Percentiles rank a stretch among this genome's conserved stretches.
phyloP scores from a whole-genome alignment of 2,797 vertebrate species.

The Alosa sapidissima region DNA sequence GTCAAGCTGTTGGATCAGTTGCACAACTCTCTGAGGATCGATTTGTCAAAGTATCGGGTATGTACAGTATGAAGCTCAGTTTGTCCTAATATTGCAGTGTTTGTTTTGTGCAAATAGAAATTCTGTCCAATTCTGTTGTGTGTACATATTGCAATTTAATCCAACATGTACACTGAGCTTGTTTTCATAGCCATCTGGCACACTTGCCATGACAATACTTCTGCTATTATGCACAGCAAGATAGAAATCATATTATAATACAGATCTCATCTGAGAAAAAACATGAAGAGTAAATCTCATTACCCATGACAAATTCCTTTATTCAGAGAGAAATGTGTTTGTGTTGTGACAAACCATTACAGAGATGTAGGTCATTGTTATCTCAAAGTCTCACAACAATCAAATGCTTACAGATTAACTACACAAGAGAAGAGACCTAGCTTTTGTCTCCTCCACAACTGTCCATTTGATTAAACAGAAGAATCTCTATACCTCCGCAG shows the following conservation, averaged over 20 bases:
- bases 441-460: background rate
- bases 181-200: constrained; percentile 34
- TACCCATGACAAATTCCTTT: background rate
- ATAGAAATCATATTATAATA: constrained; percentile 14
- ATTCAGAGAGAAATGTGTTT: background rate
- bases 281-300: background rate
- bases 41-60: constrained; percentile 97
- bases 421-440: background rate
- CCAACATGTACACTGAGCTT: background rate
- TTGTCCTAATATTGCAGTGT: background rate
- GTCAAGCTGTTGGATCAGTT: constrained; percentile 96
- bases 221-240: background rate
- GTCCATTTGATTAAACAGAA: background rate
- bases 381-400: background rate
- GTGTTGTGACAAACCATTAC: background rate
- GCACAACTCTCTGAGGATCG: constrained; percentile 96
- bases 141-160: constrained; percentile 12
- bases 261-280: constrained; percentile 45
- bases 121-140: background rate
- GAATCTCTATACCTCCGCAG: background rate
- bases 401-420: background rate
- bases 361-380: background rate
- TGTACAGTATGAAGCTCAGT: constrained; percentile 57
- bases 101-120: background rate
- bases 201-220: background rate